Evolutionary conservation across 2,797 vertebrate genomes (phyloP).

Genomic region (Acanthornis magna): DNA sequence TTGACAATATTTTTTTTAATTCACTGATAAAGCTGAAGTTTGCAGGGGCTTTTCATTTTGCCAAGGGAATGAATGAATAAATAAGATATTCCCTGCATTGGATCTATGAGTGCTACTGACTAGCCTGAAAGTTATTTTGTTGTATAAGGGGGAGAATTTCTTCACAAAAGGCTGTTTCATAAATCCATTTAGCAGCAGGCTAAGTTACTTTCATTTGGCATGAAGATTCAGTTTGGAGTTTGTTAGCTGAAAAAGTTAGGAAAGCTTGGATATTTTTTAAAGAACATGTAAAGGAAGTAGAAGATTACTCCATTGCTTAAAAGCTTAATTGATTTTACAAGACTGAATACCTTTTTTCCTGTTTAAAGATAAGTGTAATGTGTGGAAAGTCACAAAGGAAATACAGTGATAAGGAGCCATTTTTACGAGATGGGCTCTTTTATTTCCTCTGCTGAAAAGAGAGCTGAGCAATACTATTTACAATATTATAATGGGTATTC

Average conservation of each 20-base stretch:
- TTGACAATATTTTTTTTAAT: neutral
- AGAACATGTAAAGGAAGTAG: neutral
- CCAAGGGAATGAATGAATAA: neutral
- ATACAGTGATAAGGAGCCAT: conserved; percentile 9
- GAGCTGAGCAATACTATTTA: conserved; percentile 21
- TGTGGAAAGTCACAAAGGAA: conserved; percentile 45
- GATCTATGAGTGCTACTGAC: neutral
- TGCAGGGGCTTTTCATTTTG: neutral
- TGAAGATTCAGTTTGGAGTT: neutral
- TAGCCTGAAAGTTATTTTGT: neutral
- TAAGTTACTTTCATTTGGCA: neutral
- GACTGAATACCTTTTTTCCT: conserved; percentile 5
- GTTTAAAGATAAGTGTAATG: conserved; percentile 35
- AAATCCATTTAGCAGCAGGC: neutral
- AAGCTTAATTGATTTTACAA: conserved; percentile 42
- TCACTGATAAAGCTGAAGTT: neutral
- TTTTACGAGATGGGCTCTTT: conserved; percentile 10
- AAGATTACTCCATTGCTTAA: conserved; percentile 1
- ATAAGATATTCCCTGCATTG: neutral
- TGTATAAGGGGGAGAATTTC: neutral
- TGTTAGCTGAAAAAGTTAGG: neutral
- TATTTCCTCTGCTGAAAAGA: conserved; percentile 32
- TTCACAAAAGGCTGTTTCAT: neutral
- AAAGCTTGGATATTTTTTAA: neutral
- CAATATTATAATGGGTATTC: conserved; percentile 28